Evolutionary conservation across 35 echinoderm and acorn worm genomes (phyloP).

Genomic region (Anneissia japonica): DNA sequence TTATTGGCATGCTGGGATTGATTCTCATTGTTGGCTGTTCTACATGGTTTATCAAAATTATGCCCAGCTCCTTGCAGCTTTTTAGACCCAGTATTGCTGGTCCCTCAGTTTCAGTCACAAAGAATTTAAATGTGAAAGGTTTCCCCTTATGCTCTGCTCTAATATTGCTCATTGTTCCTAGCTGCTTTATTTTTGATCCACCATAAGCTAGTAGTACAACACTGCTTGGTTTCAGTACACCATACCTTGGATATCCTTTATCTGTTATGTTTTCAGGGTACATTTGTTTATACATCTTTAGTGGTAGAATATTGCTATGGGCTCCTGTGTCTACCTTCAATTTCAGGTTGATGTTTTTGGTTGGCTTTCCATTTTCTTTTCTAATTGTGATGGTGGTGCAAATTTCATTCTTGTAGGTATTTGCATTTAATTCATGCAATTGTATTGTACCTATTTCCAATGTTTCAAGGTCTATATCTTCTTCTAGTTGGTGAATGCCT

Average conservation of each 20-base stretch:
- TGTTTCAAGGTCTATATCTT: background rate
- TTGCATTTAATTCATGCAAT: background rate
- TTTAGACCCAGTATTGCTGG: conserved; percentile 11
- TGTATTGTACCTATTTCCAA: background rate
- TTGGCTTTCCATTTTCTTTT: background rate
- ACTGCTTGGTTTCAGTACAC: background rate
- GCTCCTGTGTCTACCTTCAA: conserved; percentile 24
- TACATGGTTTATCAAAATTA: conserved; percentile 5
- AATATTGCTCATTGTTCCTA: too few species aligned
- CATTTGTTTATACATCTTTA: background rate
- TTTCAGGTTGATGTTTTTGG: background rate
- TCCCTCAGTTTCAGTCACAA: background rate
- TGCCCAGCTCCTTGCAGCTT: background rate
- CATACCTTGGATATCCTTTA: background rate
- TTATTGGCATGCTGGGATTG: too few species aligned
- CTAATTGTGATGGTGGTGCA: too few species aligned
- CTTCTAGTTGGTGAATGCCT: background rate
- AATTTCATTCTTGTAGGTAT: background rate
- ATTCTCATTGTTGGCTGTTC: too few species aligned
- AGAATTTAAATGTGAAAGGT: too few species aligned
- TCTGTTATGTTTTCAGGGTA: conserved; percentile 5
- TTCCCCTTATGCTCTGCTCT: too few species aligned
- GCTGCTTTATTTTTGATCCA: too few species aligned
- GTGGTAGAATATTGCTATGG: conserved; percentile 15
- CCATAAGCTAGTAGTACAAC: too few species aligned